phyloP scores from a whole-genome alignment of 2,113 vertebrate genomes.

The Boleophthalmus pectinirostris region DNA sequence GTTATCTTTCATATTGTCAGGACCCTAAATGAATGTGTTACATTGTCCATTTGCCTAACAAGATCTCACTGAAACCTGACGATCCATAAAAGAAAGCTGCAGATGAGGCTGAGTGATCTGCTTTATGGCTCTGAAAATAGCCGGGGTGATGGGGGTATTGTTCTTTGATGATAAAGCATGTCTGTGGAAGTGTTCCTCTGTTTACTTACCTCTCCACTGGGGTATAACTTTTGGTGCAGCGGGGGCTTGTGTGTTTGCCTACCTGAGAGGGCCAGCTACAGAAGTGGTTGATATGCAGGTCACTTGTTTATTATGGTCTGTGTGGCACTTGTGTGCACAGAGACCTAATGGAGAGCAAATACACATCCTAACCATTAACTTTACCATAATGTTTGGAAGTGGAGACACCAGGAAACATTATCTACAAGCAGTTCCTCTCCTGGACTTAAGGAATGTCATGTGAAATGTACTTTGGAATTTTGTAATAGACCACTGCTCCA shows the following conservation, averaged over 20 bases:
- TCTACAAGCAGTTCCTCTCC: slow-evolving; percentile 65
- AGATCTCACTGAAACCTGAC: slow-evolving; percentile 69
- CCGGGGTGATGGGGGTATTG: slow-evolving; percentile 48
- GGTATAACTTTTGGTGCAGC: slow-evolving; percentile 53
- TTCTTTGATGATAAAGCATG: slow-evolving; percentile 64
- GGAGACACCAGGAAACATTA: slow-evolving; percentile 55
- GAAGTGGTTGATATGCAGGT: slow-evolving; percentile 56
- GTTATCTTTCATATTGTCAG: not conserved
- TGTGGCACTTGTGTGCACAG: slow-evolving; percentile 43
- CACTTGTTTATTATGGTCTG: slow-evolving; percentile 57
- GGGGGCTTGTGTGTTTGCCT: slow-evolving; percentile 77
- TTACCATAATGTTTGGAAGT: slow-evolving; percentile 64
- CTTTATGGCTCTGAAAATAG: slow-evolving; percentile 63
- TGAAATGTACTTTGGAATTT: slow-evolving; percentile 64
- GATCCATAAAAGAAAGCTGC: slow-evolving; percentile 72
- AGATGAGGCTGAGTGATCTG: slow-evolving; percentile 48
- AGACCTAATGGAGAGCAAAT: slow-evolving; percentile 70
- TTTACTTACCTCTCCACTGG: slow-evolving; percentile 47
- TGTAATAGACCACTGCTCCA: slow-evolving; percentile 61
- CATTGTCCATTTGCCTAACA: slow-evolving; percentile 69
- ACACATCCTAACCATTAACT: slow-evolving; percentile 72
- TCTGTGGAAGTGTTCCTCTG: slow-evolving; percentile 24
- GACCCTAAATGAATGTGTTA: slow-evolving; percentile 38
- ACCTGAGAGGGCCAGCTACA: slow-evolving; percentile 71
- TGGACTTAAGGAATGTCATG: slow-evolving; percentile 60